Evolutionary conservation across 2,797 vertebrate genomes (phyloP), one percentile per base, ranked within the genome.

Genomic region (Siniperca obscura): DNA sequence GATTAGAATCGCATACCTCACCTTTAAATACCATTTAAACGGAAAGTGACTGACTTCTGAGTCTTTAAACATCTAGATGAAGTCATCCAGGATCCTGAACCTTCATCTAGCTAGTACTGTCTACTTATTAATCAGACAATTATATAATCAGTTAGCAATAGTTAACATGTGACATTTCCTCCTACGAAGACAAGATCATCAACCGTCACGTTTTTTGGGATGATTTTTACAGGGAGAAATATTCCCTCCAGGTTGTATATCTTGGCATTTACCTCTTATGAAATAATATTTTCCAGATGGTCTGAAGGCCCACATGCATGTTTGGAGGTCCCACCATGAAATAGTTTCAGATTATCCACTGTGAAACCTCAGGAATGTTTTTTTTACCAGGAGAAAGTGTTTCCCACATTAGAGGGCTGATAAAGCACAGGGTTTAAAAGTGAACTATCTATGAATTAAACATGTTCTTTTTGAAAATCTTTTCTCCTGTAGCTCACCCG

Each of bases 401-500:
- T 86, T 83, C 48, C 59, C 50, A 53, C 42, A 61, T n/a, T 12
- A 21, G 10, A 38, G 34, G 7, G 17, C 30, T 7, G 34, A 48
- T 48, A 6, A 27, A 74, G 50, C 8, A 22, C 5, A 75, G 50
- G 46, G 52, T 71, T 62, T 64, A 7, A 34, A 25, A 61, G 25
- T 60, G 55, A 86, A n/a, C 4, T 46, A 1, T 64, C 27, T 64
- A 13, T 70, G 4, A 72, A 42, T 57, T 36, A n/a, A 75, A 70
- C 12, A 5, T 72, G 36, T 66, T 53, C 5, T 42, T 69, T 12
- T 66, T 52, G n/a, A 65, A 0, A 30, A 38, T 25, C 6, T 68
- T 19, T 34, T 48, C n/a, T 30, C 27, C 21, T 21, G 7, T 89
- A 99, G 98, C 94, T 88, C 90, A 95, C 0, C 95, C 96, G 0